Evolutionary conservation across 2,797 vertebrate genomes (phyloP).

Genomic region (Poecilia picta): DNA sequence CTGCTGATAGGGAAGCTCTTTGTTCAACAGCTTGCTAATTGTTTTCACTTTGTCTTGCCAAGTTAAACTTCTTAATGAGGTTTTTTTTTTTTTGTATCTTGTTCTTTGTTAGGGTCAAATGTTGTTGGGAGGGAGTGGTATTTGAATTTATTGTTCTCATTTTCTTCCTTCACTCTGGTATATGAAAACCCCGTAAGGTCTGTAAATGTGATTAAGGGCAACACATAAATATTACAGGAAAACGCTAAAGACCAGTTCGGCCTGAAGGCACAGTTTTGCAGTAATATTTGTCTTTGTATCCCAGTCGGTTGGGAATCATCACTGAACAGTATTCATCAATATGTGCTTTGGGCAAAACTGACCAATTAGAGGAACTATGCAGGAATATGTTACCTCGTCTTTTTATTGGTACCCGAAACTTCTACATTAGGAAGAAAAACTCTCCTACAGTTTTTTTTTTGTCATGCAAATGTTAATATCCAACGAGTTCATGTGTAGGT

Average conservation of each 20-base stretch:
- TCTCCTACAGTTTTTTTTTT: background rate
- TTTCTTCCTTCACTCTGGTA: slow-evolving; percentile 14
- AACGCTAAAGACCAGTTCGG: slow-evolving; percentile 3
- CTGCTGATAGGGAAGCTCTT: slow-evolving; percentile 45
- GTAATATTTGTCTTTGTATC: slow-evolving; percentile 15
- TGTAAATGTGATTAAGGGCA: slow-evolving; percentile 40
- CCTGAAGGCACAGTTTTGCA: slow-evolving; percentile 8
- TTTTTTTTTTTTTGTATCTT: slow-evolving; percentile 1
- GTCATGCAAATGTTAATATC: background rate
- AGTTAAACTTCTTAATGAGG: slow-evolving; percentile 49
- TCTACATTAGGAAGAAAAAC: slow-evolving; percentile 14
- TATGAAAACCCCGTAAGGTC: slow-evolving; percentile 7
- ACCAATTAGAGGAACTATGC: slow-evolving; percentile 15
- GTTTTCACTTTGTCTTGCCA: slow-evolving; percentile 56
- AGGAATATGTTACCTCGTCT: background rate
- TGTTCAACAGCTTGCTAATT: slow-evolving; percentile 43
- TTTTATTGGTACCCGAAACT: background rate
- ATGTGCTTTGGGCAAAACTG: slow-evolving; percentile 12
- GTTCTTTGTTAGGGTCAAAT: slow-evolving; percentile 30
- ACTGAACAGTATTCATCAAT: slow-evolving; percentile 21
- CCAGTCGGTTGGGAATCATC: slow-evolving; percentile 13
- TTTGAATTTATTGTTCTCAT: slow-evolving; percentile 41
- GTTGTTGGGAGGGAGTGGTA: slow-evolving; percentile 18
- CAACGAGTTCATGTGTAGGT: background rate
- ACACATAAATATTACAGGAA: slow-evolving; percentile 30